phyloP scores from a whole-genome alignment of 2,797 vertebrate genomes.

The Galago senegalensis region DNA sequence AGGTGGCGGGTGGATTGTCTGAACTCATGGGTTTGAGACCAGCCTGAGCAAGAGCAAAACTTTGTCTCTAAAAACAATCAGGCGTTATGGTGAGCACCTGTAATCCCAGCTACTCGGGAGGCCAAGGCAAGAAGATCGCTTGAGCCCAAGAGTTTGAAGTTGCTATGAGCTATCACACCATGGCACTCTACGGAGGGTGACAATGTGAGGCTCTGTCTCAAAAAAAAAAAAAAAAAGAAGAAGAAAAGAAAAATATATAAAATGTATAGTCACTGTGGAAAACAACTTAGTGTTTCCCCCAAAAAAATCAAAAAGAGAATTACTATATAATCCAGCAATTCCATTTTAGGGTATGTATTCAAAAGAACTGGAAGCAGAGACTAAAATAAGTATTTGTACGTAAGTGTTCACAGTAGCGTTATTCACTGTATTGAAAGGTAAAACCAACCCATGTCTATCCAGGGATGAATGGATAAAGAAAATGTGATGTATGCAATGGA shows the following conservation, averaged over 20 bases:
- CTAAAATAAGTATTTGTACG: conserved; percentile 18
- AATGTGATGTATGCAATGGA: neutral
- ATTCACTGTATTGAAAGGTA: neutral
- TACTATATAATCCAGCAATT: neutral
- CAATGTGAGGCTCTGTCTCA: too few species aligned
- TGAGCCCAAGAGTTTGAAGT: too few species aligned
- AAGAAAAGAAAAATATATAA: neutral
- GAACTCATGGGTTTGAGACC: too few species aligned
- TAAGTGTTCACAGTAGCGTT: neutral
- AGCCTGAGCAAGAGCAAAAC: too few species aligned
- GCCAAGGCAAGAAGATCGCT: too few species aligned
- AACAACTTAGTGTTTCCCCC: neutral
- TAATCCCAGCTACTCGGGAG: too few species aligned
- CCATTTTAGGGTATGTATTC: neutral
- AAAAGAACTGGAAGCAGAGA: conserved; percentile 46
- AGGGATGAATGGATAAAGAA: neutral
- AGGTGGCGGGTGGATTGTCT: too few species aligned
- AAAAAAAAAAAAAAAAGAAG: too few species aligned
- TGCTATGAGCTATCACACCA: too few species aligned
- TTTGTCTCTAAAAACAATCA: too few species aligned
- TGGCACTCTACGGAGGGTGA: too few species aligned
- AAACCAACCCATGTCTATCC: neutral
- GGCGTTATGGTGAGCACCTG: too few species aligned
- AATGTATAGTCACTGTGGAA: conserved; percentile 1
- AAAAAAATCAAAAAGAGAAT: neutral